Evolutionary conservation across 2,888 invertebrate species (phyloP), one percentile per base, ranked within the genome.

Genomic region (Dioctria rufipes): DNA sequence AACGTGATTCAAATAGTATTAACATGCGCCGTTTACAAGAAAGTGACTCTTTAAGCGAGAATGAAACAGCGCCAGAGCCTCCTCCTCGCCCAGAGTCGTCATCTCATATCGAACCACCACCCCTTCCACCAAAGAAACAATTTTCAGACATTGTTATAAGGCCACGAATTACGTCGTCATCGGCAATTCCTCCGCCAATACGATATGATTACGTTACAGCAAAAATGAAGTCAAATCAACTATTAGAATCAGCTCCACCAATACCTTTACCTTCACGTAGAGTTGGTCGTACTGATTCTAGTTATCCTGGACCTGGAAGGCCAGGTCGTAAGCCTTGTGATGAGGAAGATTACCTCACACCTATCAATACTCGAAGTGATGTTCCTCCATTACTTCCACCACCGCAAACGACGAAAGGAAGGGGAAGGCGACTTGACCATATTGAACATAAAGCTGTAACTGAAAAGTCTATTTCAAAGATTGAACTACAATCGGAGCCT

Each of bases 281-380:
- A 8, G 86, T 89, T 5, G 88, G 88, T 2, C 91, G 91, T 81
- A 90, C 91, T 0, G 91, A 91, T 80, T 89, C 89, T 37, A 90
- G 88, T 80, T 90, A 89, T 82, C 87, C 88, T 83, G 92, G 88
- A 85, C 90, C 86, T 84, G 88, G 85, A 86, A 90, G 89, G 88
- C 92, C 81, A 0, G 87, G 85, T 2, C 90, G 91, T 0, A 91
- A 91, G 66, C 91, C 90, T 60, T 66, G 87, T 78, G 91, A 91
- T 43, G 93, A 93, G 81, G 93, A 94, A 85, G 93, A 94, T 86
- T 94, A 94, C 88, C 88, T 94, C 81, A 92, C 93, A 13, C 94
- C 94, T 0, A 91, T 93, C 83, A 90, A 91, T 80, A 78, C 63
- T 25, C 83, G 83, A 65, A 80, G 80, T 49, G 86, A 87, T 43